Evolutionary conservation across 2,113 vertebrate species (phyloP), one percentile per base, ranked within the genome.

Genomic region (Machaerirhynchus nigripectus): DNA sequence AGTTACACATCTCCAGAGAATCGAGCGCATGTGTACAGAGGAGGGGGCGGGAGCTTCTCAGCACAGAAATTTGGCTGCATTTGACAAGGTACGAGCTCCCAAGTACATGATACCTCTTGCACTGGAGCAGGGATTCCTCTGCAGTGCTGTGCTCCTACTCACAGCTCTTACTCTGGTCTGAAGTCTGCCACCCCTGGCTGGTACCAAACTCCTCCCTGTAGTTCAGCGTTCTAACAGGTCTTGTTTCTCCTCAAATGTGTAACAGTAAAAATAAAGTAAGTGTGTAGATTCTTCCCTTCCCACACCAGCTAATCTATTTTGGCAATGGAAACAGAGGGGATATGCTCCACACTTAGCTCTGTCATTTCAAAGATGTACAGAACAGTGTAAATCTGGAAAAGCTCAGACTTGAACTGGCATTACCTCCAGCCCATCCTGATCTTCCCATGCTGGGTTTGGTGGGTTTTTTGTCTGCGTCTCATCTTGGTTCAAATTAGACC

Each of bases 101-200:
- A 57, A 47, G 35, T 15, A 18, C 0, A 0, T 13, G 60, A 13
- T 19, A 39, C 15, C 47, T 75, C 28, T 65, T 0, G 1, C 15
- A 11, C 26, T 15, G 37, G 80, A 35, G 33, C 70, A 21, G 22
- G 35, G 75, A 57, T 50, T 75, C 27, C n/a, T 33, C 22, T 0
- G 6, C 17, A 11, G 8, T 49, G 5, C 33, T 69, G 23, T 0
- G 0, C 6, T 55, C 39, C 35, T 13, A 10, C 18, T n/a, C n/a
- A 20, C 10, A 17, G 60, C 23, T 61, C 52, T 35, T 42, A 30
- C 13, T 22, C 11, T 14, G 5, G 10, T 46, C 63, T 22, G 22
- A 39, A 70, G 67, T 23, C 52, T 27, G 28, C 21, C 33, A 9
- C 12, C 18, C 30, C 20, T n/a, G 28, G 11, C 23, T 30, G 39